Evolutionary conservation across 92 coral and sea anemone species (phyloP).

Genomic region (Palythoa grandiflora): DNA sequence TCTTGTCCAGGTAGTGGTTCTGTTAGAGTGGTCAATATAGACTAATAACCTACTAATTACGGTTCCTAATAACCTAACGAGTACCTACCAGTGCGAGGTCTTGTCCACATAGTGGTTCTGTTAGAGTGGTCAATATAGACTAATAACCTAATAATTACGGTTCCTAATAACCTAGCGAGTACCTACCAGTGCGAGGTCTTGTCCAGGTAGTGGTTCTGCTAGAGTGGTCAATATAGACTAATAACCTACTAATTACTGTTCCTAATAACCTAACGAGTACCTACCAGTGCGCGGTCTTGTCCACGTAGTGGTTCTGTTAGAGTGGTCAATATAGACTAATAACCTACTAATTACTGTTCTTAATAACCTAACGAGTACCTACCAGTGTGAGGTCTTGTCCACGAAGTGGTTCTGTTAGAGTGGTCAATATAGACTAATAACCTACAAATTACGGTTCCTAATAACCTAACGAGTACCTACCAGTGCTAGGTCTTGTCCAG

Average conservation of each 20-base stretch:
- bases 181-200: neutral
- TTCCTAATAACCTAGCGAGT: neutral
- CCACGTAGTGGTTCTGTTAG: neutral
- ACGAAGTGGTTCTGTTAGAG: constrained; percentile 87
- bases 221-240: no score
- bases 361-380: neutral
- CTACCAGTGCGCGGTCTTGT: neutral
- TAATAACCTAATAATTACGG: neutral
- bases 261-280: neutral
- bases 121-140: constrained; percentile 29
- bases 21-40: neutral
- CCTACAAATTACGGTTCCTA: neutral
- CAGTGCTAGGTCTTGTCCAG: neutral
- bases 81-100: constrained; percentile 82
- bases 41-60: neutral
- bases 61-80: neutral
- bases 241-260: neutral
- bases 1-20: neutral
- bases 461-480: neutral
- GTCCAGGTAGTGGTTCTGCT: no score
- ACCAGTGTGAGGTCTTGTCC: constrained; percentile 91
- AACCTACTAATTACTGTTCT: neutral
- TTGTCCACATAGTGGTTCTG: constrained; percentile 90
- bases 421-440: no score
- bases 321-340: neutral